These are phyloP conservation scores for Tenthredo distinguenda DNA, from an alignment of 2,888 invertebrate species.

Conservation along the genomic window DNA sequence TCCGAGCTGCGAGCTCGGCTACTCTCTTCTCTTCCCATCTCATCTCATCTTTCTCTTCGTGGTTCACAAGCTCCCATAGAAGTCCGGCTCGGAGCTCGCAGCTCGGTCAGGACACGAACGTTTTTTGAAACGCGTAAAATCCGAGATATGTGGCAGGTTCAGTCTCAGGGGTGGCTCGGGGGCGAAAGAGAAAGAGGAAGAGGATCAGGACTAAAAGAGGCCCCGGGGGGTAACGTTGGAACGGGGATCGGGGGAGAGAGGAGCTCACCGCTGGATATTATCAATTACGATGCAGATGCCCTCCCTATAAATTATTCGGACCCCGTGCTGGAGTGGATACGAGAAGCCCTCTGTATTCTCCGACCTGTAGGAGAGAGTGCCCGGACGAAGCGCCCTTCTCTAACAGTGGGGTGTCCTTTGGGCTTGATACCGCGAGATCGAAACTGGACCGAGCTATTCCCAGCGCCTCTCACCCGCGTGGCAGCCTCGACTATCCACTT, in stretches of 20 bases:
- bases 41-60: neutral
- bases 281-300: slow-evolving; percentile 68
- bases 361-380: slow-evolving; percentile 26
- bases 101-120: slow-evolving; percentile 47
- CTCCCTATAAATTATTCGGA: slow-evolving; percentile 66
- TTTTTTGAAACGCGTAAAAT: slow-evolving; percentile 69
- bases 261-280: slow-evolving; percentile 65
- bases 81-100: slow-evolving; percentile 1
- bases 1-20: slow-evolving; percentile 48
- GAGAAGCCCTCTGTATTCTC: slow-evolving; percentile 36
- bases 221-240: slow-evolving; percentile 41
- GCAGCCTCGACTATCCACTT: slow-evolving; percentile 11
- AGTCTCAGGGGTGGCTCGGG: slow-evolving; percentile 37
- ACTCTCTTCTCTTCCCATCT: slow-evolving; percentile 9
- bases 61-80: neutral
- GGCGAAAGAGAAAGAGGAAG: slow-evolving; percentile 53
- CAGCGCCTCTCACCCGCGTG: neutral
- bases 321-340: slow-evolving; percentile 57
- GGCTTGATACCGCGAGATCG: slow-evolving; percentile 53
- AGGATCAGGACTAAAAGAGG: slow-evolving; percentile 43
- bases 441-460: slow-evolving; percentile 53
- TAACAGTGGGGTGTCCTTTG: slow-evolving; percentile 55
- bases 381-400: slow-evolving; percentile 29
- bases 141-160: slow-evolving; percentile 67
- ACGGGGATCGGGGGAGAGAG: slow-evolving; percentile 36